A percentile compares a stretch with the other conserved stretches of the same genome.
Evolutionary conservation across 2,888 invertebrate species (phyloP).

Genomic region (Synergus gifuensis): DNA sequence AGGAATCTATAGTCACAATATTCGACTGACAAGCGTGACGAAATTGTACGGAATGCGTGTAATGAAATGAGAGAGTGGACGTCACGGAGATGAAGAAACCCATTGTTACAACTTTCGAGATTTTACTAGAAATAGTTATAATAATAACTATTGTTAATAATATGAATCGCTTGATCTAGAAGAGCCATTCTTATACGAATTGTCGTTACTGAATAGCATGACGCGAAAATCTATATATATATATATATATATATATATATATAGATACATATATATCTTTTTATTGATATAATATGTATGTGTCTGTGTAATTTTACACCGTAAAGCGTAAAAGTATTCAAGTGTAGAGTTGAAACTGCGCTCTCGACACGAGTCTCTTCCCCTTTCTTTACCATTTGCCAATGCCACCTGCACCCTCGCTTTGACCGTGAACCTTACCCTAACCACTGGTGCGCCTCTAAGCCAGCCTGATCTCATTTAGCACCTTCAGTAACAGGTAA

Average conservation of each 20-base stretch:
- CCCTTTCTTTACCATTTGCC: constrained; percentile 31
- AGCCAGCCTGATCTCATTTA: constrained; percentile 37
- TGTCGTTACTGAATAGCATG: background rate
- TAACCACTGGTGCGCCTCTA: constrained; percentile 31
- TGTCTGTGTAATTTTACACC: background rate
- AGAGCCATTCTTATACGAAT: background rate
- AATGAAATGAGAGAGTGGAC: constrained; percentile 28
- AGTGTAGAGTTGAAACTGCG: constrained; percentile 7
- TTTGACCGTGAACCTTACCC: constrained; percentile 32
- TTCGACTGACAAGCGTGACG: constrained; percentile 54
- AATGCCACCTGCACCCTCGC: constrained; percentile 38
- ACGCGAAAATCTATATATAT: background rate
- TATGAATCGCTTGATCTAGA: background rate
- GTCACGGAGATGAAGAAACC: constrained; percentile 57
- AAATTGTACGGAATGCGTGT: constrained; percentile 55
- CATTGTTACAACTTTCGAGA: constrained; percentile 57
- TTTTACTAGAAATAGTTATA: constrained; percentile 58
- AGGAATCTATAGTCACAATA: constrained; percentile 14
- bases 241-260: too few relatives aligned
- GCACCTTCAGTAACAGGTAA: constrained; percentile 11
- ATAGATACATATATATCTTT: too few relatives aligned
- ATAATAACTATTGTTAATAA: constrained; percentile 12
- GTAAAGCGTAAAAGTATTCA: background rate
- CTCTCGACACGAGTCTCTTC: constrained; percentile 14
- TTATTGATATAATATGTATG: too few relatives aligned